Conservation (phyloP, 53 echinoderm and acorn worm species). For the Arbacia lixula region DNA sequence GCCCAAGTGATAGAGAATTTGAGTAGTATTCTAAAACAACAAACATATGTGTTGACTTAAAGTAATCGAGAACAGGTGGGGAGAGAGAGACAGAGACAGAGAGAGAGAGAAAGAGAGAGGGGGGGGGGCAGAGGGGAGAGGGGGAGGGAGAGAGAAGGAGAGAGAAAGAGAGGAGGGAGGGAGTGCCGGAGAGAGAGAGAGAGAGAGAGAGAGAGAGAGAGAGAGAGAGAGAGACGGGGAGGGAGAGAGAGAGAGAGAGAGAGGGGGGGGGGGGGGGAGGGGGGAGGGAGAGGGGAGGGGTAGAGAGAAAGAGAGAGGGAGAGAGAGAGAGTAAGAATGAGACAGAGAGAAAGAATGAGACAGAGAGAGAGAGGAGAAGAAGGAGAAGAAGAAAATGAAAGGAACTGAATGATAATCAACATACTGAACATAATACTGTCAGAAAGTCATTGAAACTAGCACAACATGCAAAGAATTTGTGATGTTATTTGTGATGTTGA, state of each 20-base stretch:
- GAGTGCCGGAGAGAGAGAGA: not conserved
- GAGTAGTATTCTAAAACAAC: no score
- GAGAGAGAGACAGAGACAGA: not conserved
- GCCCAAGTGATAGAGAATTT: no score
- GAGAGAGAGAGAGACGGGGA: not conserved
- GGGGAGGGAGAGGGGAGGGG: not conserved
- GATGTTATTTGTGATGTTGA: no score
- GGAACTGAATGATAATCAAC: not conserved
- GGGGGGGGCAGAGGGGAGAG: not conserved
- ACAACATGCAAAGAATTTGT: no score
- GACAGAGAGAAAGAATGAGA: not conserved
- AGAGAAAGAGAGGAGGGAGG: no score
- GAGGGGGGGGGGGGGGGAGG: not conserved
- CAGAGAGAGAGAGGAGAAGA: not conserved
- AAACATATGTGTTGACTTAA: no score
- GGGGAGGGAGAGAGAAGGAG: not conserved
- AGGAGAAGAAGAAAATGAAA: not conserved
- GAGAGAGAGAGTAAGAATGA: not conserved
- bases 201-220: not conserved
- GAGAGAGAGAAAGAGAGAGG: not conserved
- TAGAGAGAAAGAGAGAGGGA: not conserved
- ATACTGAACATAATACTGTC: no score
- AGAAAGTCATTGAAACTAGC: no score
- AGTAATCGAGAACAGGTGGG: not conserved
- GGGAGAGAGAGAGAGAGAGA: not conserved